Base-by-base conservation (phyloP, 2,888 invertebrate genomes). In the Meteorus cinctellus region DNA sequence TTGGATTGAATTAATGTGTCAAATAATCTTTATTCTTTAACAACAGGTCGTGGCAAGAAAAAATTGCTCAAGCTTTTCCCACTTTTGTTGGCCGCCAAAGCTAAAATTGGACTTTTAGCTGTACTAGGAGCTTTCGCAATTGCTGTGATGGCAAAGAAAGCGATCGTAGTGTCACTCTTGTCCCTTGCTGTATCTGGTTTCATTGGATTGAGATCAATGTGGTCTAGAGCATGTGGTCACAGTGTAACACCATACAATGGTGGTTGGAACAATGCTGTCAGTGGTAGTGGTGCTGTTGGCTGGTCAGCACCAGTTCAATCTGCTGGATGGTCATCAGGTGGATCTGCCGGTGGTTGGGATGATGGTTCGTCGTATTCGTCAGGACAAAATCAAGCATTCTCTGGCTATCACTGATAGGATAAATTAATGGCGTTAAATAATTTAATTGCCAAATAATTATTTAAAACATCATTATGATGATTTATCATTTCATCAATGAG, bases 131-230 rank as follows among this genome's bases (percentile, higher is more conserved):
- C 92, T 88, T 90, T 93, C 85, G 92, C 90, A 68, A 90, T 93
- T 79, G 91, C 92, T 65, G 87, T 93, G 78, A 87, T 93, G 82
- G 93, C 93, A 82, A 93, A 93, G 90, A 93, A 93, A 85, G 93
- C 93, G 71, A 89, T 93, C 81, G 84, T 93, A 79, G 91, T 92
- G 1, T 92, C 92, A 8, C 85, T 93, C 74, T 89, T 93, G 79
- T 93, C 93, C 3, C 90, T 93, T 81, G 91, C 92, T 82, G 89
- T 93, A 82, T 92, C 93, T 29, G 90, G 91, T 71, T 92, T 92
- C 88, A 84, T 91, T 77, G 89, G 90, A 1, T 78, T 90, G 19
- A 89, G 82, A 75, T 82, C 84, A 72, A 87, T 89, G 62, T 86
- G 90, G 83, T 82, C 86, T 4, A 84, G 86, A 27, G 87, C 87